Conservation (phyloP, 1,140 invertebrate species). For the Caenorhabditis tropicalis region DNA sequence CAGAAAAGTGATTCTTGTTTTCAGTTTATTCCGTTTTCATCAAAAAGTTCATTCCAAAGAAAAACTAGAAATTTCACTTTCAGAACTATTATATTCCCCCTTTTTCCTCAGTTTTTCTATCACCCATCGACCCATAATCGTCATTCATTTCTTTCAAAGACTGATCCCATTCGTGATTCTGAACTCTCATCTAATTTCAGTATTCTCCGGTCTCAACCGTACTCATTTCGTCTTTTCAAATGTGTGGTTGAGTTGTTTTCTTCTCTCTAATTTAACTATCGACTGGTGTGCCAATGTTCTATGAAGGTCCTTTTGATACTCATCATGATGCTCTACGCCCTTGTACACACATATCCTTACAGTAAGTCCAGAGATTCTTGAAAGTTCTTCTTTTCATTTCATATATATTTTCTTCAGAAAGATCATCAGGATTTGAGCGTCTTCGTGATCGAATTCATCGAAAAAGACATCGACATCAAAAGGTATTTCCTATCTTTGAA, state of each 20-base stretch:
- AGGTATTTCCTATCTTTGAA: background rate
- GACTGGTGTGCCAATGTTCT: conserved; percentile 21
- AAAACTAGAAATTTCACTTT: background rate
- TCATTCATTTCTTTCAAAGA: background rate
- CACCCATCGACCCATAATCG: too few species aligned
- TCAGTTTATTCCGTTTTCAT: background rate
- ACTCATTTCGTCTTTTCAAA: conserved; percentile 9
- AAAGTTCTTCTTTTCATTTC: too few species aligned
- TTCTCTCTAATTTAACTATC: background rate
- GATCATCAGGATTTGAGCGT: conserved; percentile 37
- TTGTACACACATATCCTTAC: conserved; percentile 37
- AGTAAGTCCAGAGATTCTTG: too few species aligned
- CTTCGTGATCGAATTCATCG: conserved; percentile 37
- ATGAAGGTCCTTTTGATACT: conserved; percentile 35
- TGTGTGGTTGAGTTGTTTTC: conserved; percentile 22
- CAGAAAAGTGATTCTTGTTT: background rate
- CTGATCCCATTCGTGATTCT: background rate
- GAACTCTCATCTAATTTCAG: background rate
- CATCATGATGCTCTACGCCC: conserved; percentile 36
- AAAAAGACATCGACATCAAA: conserved; percentile 35
- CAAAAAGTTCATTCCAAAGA: background rate
- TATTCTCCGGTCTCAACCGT: background rate
- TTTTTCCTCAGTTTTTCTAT: background rate
- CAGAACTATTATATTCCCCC: background rate
- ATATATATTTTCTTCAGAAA: background rate